These are phyloP conservation scores for Lycophotia porphyrea DNA, from an alignment of 2,888 invertebrate species.

Conservation along the genomic window DNA sequence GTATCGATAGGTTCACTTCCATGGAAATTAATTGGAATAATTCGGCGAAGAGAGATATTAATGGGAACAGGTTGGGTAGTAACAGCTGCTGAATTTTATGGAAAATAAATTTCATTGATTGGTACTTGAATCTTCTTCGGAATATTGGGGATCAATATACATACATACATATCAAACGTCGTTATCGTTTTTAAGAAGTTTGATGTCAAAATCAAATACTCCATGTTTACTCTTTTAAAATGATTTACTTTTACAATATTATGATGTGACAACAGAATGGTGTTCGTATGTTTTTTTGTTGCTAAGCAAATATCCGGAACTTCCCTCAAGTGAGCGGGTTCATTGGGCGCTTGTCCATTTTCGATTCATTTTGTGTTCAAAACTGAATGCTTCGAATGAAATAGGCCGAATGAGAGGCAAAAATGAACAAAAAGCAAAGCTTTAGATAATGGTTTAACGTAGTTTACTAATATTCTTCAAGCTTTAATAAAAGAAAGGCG, in stretches of 20 bases:
- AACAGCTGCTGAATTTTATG: slow-evolving; percentile 25
- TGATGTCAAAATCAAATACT: too few species aligned
- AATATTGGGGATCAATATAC: background rate
- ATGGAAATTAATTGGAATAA: slow-evolving; percentile 56
- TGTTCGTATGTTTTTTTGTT: background rate
- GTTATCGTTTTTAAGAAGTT: background rate
- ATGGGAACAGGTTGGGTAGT: slow-evolving; percentile 28
- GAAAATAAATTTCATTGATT: slow-evolving; percentile 22
- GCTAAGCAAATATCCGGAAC: background rate
- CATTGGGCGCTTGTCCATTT: background rate
- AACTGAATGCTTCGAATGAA: background rate
- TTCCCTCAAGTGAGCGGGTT: background rate
- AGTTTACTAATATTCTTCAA: background rate
- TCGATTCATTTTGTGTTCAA: background rate
- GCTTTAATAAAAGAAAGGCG: slow-evolving; percentile 25
- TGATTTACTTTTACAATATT: too few species aligned
- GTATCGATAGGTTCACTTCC: slow-evolving; percentile 28
- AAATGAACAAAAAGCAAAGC: background rate
- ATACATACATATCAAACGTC: background rate
- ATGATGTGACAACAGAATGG: background rate
- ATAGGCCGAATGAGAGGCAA: background rate
- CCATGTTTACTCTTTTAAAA: too few species aligned
- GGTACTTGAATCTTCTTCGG: background rate
- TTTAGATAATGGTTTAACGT: background rate
- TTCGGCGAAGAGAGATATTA: slow-evolving; percentile 42